Conservation (phyloP, 2,888 invertebrate genomes). For the Eristalinus sepulchralis region DNA sequence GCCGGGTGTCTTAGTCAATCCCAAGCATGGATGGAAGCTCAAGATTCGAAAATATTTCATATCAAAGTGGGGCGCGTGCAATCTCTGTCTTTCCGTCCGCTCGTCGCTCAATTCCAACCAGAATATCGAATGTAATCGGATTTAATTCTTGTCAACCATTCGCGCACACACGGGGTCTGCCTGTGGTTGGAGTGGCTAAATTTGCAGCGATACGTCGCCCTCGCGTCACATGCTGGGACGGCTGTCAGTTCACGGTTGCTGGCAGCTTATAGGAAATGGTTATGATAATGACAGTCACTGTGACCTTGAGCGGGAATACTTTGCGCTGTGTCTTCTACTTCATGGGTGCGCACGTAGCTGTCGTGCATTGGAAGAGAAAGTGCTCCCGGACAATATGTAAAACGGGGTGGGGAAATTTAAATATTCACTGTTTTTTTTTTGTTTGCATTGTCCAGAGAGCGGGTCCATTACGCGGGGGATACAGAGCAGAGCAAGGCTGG, state of each 20-base stretch:
- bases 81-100: not conserved
- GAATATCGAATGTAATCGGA: not conserved
- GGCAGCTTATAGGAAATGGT: not conserved
- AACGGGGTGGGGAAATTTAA: not conserved
- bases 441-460: not conserved
- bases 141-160: not conserved
- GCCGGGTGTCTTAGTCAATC: not conserved
- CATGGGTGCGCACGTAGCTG: not conserved
- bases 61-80: not conserved
- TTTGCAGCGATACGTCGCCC: not conserved
- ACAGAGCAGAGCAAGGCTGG: not conserved
- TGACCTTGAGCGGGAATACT: not conserved
- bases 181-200: not conserved
- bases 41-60: not conserved
- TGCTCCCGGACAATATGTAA: not conserved
- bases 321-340: not conserved
- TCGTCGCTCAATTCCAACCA: not conserved
- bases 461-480: not conserved
- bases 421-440: not conserved
- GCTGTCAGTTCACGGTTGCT: not conserved
- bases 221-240: not conserved
- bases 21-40: not conserved
- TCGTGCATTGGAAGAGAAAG: not conserved
- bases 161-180: not conserved
- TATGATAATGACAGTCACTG: not conserved